Conservation (phyloP, 2,113 vertebrate species). For the Gymnarchus niloticus region DNA sequence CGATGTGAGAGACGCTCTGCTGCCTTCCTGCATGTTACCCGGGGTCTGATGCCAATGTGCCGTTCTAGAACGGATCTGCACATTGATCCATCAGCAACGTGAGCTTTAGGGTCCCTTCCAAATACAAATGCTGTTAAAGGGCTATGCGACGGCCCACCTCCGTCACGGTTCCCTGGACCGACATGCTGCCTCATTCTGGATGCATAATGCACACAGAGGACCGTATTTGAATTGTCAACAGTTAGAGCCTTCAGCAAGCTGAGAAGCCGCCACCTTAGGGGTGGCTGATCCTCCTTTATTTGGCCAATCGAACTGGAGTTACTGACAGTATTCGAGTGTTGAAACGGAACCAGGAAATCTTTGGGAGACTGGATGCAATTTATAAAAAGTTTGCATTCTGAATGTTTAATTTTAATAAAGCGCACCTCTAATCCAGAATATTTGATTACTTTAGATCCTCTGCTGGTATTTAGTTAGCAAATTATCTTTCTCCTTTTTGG, state of each 20-base stretch:
- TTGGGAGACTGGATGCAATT: not conserved
- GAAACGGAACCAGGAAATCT: not conserved
- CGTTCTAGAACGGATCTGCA: not conserved
- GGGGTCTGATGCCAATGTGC: slow-evolving; percentile 27
- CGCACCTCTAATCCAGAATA: not conserved
- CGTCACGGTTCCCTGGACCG: not conserved
- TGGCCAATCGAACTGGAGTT: not conserved
- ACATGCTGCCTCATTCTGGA: not conserved
- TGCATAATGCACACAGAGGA: not conserved
- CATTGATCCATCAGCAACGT: not conserved
- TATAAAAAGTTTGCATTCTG: not conserved
- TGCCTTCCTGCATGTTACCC: slow-evolving; percentile 28
- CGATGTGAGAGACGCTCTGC: slow-evolving; percentile 33
- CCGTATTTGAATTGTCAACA: not conserved
- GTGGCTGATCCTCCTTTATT: not conserved
- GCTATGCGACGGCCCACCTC: slow-evolving; percentile 11
- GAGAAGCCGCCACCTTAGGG: not conserved
- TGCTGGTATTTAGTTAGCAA: no score
- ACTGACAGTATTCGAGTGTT: not conserved
- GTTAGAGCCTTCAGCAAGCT: not conserved
- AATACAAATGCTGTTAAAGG: not conserved
- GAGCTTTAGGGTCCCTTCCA: not conserved
- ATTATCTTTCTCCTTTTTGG: no score
- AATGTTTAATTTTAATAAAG: not conserved
- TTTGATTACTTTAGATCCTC: no score